A percentile compares a stretch with the other conserved stretches of the same genome.
These are phyloP conservation scores for Tenualosa ilisha DNA, from an alignment of 2,797 vertebrate genomes.

Conservation along the genomic window DNA sequence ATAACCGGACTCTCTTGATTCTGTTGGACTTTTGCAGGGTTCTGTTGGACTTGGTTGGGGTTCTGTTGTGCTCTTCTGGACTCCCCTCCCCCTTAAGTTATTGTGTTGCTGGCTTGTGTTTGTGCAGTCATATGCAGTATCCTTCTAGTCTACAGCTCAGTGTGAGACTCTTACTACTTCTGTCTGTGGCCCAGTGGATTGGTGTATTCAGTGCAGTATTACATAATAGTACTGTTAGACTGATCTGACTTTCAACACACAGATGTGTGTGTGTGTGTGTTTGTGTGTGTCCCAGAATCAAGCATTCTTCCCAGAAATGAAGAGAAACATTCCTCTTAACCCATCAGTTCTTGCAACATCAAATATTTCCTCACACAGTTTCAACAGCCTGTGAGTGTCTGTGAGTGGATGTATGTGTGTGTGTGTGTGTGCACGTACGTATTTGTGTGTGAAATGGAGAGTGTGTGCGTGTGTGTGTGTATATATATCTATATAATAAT, in stretches of 20 bases:
- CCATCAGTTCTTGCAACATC: conserved; percentile 10
- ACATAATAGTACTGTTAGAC: neutral
- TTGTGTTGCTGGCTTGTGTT: neutral
- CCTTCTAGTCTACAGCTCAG: neutral
- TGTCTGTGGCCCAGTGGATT: neutral
- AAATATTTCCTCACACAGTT: neutral
- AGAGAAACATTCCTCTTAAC: conserved; percentile 17
- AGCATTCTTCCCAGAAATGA: conserved; percentile 15
- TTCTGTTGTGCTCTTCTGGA: neutral
- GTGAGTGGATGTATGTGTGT: neutral
- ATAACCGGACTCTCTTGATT: neutral
- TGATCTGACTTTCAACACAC: neutral
- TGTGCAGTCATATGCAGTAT: neutral
- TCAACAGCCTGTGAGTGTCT: neutral
- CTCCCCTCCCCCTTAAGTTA: neutral
- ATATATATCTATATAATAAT: neutral
- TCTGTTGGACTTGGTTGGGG: neutral
- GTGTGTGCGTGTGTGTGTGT: neutral
- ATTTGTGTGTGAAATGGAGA: neutral
- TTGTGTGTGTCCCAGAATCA: neutral
- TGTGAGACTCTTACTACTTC: neutral
- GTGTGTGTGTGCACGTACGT: neutral
- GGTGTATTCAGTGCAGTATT: neutral
- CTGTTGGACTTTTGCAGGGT: neutral
- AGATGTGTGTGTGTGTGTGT: conserved; percentile 1